Evolutionary conservation across 2,113 vertebrate species (phyloP).

Genomic region (Saccopteryx bilineata): DNA sequence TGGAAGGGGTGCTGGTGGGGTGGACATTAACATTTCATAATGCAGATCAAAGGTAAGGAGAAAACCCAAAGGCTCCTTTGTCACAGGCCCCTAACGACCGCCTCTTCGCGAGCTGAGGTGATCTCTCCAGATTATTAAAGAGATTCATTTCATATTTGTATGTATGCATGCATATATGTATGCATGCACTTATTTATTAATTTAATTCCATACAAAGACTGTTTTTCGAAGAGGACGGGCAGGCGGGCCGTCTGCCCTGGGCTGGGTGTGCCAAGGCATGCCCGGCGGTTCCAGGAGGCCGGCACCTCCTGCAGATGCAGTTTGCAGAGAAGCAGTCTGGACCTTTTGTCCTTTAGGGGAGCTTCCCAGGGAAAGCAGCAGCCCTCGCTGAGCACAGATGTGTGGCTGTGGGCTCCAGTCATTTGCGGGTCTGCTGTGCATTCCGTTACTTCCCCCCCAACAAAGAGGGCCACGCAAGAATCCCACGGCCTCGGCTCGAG

Average conservation of each 20-base stretch:
- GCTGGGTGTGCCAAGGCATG: slow-evolving; percentile 48
- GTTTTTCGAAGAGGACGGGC: slow-evolving; percentile 29
- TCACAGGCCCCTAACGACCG: slow-evolving; percentile 84
- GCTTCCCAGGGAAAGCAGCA: not conserved
- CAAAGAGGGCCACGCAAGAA: slow-evolving; percentile 49
- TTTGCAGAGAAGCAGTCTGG: slow-evolving; percentile 77
- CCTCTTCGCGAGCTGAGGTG: slow-evolving; percentile 79
- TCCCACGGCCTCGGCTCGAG: slow-evolving; percentile 70
- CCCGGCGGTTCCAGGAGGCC: not conserved
- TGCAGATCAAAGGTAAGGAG: slow-evolving; percentile 87
- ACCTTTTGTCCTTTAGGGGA: slow-evolving; percentile 72
- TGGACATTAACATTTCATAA: slow-evolving; percentile 90
- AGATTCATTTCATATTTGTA: slow-evolving; percentile 81
- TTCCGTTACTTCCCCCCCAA: slow-evolving; percentile 71
- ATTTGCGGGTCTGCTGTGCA: slow-evolving; percentile 59
- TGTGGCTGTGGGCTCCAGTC: not conserved
- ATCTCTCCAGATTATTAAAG: slow-evolving; percentile 86
- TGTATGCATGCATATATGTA: slow-evolving; percentile 79
- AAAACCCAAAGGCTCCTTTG: slow-evolving; percentile 86
- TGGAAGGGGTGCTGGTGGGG: slow-evolving; percentile 81
- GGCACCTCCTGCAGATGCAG: slow-evolving; percentile 59
- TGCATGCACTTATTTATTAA: slow-evolving; percentile 66
- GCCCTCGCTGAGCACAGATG: not conserved
- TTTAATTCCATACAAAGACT: slow-evolving; percentile 72
- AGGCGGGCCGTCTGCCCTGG: slow-evolving; percentile 45